Percentiles rank a stretch among this genome's conserved stretches.
Conservation (phyloP, 2,888 invertebrate genomes). For the Magallana nippona region DNA sequence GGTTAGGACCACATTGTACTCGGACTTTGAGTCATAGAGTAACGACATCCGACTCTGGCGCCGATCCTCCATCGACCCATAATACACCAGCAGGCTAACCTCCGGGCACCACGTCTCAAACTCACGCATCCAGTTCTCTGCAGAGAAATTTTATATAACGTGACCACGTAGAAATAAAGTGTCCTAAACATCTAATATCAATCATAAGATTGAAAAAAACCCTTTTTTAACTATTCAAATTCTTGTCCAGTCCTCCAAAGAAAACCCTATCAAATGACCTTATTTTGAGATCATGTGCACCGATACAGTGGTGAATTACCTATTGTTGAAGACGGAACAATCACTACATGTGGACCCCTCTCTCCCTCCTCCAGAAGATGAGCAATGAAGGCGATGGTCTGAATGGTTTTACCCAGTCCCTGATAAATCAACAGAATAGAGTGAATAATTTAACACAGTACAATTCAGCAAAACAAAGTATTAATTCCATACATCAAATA, state of each 20-base stretch:
- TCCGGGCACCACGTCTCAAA: conserved; percentile 80
- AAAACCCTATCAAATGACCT: too few species aligned
- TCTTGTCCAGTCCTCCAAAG: neutral
- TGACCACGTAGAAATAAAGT: too few species aligned
- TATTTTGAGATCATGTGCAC: too few species aligned
- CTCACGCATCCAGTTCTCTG: conserved; percentile 81
- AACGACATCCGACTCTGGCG: conserved; percentile 88
- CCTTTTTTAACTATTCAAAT: neutral
- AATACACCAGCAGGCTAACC: conserved; percentile 87
- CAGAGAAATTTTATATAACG: conserved; percentile 3
- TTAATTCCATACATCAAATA: too few species aligned
- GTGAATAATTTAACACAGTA: neutral
- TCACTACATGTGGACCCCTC: conserved; percentile 91
- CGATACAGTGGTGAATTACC: conserved; percentile 82
- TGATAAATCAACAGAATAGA: conserved; percentile 49
- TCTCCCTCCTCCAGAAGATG: conserved; percentile 90
- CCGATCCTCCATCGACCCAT: conserved; percentile 92
- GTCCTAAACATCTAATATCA: too few species aligned
- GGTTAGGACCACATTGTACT: conserved; percentile 91
- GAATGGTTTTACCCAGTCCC: conserved; percentile 80
- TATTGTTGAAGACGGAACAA: conserved; percentile 97
- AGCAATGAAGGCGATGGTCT: conserved; percentile 79
- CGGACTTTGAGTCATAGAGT: conserved; percentile 86
- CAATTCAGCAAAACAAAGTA: too few species aligned
- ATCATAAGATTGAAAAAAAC: neutral